phyloP scores from a whole-genome alignment of 2,113 vertebrate species.

The Hiodon alosoides region DNA sequence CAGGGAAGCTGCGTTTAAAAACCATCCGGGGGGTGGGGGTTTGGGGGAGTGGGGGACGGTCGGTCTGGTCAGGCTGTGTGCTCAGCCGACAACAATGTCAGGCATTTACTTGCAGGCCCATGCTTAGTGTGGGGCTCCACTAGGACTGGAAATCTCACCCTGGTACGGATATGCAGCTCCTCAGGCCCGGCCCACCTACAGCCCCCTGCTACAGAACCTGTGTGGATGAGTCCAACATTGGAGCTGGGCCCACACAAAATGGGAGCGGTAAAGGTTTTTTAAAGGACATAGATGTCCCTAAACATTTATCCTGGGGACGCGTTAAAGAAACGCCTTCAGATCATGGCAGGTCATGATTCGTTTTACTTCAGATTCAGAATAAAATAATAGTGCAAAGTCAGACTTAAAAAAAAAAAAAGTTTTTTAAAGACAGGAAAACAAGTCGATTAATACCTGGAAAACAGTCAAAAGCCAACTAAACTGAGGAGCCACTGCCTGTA shows the following conservation, averaged over 20 bases:
- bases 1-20: not conserved
- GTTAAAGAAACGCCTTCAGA: no score
- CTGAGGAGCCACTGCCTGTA: no score
- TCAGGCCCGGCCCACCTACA: conserved; percentile 34
- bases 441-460: no score
- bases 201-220: conserved; percentile 18
- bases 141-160: conserved; percentile 33
- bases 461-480: no score
- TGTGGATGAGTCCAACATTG: conserved; percentile 13
- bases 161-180: conserved; percentile 26
- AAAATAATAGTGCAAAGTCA: no score
- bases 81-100: conserved; percentile 30
- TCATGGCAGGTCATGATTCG: no score
- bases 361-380: no score
- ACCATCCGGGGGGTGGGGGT: not conserved
- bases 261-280: conserved; percentile 15
- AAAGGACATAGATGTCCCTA: not conserved
- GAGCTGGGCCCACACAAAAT: conserved; percentile 35
- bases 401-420: no score
- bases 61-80: not conserved
- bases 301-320: no score
- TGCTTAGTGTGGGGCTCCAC: not conserved
- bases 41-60: no score
- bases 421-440: no score
- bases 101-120: conserved; percentile 20